A percentile compares a stretch with the other conserved stretches of the same genome.
phyloP scores from a whole-genome alignment of 2,888 invertebrate genomes.

The Tiliacea aurago region DNA sequence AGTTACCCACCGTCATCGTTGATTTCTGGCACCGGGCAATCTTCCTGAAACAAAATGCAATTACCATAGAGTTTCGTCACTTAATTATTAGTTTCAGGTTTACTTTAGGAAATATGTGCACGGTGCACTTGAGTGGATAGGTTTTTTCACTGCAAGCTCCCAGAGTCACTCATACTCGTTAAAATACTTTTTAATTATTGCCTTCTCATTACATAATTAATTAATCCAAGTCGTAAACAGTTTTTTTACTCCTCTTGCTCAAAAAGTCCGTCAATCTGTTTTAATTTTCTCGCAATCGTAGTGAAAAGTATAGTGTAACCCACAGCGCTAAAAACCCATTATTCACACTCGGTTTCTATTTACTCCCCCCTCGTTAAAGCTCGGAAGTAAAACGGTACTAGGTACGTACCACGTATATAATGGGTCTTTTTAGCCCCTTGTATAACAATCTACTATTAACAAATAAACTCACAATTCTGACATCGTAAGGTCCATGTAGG shows the following conservation, averaged over 20 bases:
- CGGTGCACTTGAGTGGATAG: neutral
- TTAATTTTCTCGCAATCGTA: no score
- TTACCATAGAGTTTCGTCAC: neutral
- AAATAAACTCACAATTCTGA: conserved; percentile 92
- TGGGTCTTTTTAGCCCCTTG: no score
- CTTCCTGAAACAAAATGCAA: conserved; percentile 91
- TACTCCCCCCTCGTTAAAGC: no score
- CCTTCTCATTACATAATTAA: no score
- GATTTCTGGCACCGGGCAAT: conserved; percentile 94
- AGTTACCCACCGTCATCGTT: conserved; percentile 92
- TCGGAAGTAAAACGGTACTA: no score
- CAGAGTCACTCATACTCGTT: neutral
- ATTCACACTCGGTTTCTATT: no score
- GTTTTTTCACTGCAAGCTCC: neutral
- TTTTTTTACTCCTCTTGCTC: no score
- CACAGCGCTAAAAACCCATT: no score
- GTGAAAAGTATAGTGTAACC: no score
- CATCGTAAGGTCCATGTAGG: conserved; percentile 92
- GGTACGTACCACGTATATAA: no score
- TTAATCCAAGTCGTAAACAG: neutral
- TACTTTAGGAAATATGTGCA: neutral
- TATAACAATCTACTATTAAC: no score
- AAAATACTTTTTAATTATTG: neutral
- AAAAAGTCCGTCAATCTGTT: no score
- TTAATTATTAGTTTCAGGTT: conserved; percentile 2